phyloP scores from a whole-genome alignment of 2,113 vertebrate species.

The Esox niger region DNA sequence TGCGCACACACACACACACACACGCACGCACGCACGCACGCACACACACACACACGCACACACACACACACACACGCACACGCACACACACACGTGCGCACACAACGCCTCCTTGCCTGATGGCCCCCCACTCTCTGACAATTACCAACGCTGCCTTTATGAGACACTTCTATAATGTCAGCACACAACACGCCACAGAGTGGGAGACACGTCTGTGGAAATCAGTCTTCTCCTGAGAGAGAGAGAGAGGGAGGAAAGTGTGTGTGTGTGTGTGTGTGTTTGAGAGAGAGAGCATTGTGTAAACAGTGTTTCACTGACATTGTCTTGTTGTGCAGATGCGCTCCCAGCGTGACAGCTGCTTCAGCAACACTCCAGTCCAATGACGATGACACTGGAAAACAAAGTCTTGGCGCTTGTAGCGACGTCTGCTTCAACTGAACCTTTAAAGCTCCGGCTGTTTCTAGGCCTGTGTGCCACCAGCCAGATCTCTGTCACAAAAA shows the following conservation, averaged over 20 bases:
- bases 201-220: too few species aligned
- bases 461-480: too few species aligned
- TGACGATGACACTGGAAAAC: not conserved
- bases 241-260: not conserved
- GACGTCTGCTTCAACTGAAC: too few species aligned
- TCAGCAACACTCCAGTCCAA: too few species aligned
- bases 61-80: constrained; percentile 16
- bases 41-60: too few species aligned
- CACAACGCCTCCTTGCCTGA: too few species aligned
- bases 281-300: not conserved
- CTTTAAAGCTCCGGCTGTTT: too few species aligned
- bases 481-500: too few species aligned
- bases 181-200: too few species aligned
- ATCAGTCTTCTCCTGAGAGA: too few species aligned
- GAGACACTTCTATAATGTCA: too few species aligned
- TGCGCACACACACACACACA: constrained; percentile 1
- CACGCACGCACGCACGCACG: not conserved
- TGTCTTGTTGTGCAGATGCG: not conserved
- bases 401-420: not conserved
- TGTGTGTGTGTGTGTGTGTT: too few species aligned
- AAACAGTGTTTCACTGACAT: constrained; percentile 11
- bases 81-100: constrained; percentile 7
- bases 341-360: not conserved
- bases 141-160: constrained; percentile 46
- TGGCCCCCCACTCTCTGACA: constrained; percentile 32